A percentile compares a stretch with the other conserved stretches of the same genome.
phyloP scores from a whole-genome alignment of 2,888 invertebrate genomes.

The Metacarcinus magister region DNA sequence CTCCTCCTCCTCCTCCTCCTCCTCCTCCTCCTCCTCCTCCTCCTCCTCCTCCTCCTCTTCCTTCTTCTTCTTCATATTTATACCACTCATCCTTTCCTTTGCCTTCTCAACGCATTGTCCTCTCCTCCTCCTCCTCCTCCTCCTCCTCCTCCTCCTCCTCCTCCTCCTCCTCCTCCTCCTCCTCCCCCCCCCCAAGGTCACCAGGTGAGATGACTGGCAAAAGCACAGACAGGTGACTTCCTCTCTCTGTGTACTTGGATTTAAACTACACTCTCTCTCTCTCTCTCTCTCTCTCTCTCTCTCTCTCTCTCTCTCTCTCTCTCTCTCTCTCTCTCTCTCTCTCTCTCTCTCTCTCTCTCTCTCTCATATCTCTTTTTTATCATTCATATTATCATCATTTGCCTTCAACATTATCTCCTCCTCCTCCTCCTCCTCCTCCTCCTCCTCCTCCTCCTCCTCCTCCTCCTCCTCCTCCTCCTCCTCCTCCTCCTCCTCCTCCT shows the following conservation, averaged over 20 bases:
- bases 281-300: too few species aligned
- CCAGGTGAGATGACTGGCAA: background rate
- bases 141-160: constrained; percentile 14
- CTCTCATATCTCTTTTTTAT: background rate
- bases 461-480: background rate
- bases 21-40: background rate
- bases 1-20: background rate
- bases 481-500: too few species aligned
- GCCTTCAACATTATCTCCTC: background rate
- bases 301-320: too few species aligned
- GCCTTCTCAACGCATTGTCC: background rate
- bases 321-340: background rate
- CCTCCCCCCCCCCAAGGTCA: too few species aligned
- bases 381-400: background rate
- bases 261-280: background rate
- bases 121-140: background rate
- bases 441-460: background rate
- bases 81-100: too few species aligned
- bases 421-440: background rate
- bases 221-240: background rate
- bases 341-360: background rate
- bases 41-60: background rate
- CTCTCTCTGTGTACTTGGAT: background rate
- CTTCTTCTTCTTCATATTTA: background rate
- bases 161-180: constrained; percentile 1